A percentile compares a stretch with the other conserved stretches of the same genome.
Conservation (phyloP, 2,888 invertebrate species). For the Morpho deidamia region DNA sequence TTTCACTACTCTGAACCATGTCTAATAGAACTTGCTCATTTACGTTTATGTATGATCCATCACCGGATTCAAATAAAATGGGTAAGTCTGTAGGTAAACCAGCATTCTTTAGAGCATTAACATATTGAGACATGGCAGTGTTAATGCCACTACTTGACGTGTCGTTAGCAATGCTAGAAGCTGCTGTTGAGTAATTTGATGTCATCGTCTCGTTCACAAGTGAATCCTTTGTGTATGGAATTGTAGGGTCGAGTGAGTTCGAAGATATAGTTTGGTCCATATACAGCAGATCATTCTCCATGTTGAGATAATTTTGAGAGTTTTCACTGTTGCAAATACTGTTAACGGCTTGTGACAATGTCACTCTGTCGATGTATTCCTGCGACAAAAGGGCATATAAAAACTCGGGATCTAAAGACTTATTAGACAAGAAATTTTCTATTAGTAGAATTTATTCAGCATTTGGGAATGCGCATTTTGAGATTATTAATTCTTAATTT, state of each 20-base stretch:
- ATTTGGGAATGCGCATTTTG: no score
- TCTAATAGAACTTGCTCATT: constrained; percentile 80
- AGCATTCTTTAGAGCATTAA: constrained; percentile 68
- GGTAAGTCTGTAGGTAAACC: constrained; percentile 70
- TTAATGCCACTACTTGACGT: constrained; percentile 45
- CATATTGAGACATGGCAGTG: constrained; percentile 69
- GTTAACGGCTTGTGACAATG: constrained; percentile 65
- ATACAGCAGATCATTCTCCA: constrained; percentile 64
- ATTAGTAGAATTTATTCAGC: no score
- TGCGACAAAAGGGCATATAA: constrained; percentile 22
- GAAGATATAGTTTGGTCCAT: constrained; percentile 58
- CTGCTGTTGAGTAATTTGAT: constrained; percentile 45
- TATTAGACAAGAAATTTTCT: no score
- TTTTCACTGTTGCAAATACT: constrained; percentile 65
- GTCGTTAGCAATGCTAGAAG: constrained; percentile 40
- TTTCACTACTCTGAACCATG: constrained; percentile 74
- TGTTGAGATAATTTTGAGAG: constrained; percentile 53
- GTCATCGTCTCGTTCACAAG: constrained; percentile 52
- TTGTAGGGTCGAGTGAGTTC: constrained; percentile 50
- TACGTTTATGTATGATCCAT: constrained; percentile 81
- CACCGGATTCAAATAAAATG: constrained; percentile 81
- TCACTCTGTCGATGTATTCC: constrained; percentile 69
- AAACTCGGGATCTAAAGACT: no score
- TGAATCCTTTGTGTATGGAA: constrained; percentile 50
- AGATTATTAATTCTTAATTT: no score